Base-by-base conservation (phyloP, 2,113 vertebrate genomes). In the Pelmatolapia mariae region DNA sequence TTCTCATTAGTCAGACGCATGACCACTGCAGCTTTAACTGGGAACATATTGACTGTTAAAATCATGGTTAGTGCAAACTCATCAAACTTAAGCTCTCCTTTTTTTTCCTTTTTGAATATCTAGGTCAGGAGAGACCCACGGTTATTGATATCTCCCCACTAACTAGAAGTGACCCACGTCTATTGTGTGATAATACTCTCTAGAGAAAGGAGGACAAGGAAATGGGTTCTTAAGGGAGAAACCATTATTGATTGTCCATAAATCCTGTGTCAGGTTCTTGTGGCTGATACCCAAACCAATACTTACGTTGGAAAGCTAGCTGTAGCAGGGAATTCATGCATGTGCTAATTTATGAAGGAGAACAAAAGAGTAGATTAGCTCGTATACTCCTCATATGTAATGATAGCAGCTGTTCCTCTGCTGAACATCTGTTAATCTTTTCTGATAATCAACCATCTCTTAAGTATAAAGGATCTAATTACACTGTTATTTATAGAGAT, bases 101-200 rank as follows among this genome's bases (percentile, higher is more conserved):
- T 22, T 47, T 63, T 61, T 29, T 0, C n/a, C 56, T 7, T 38
- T 22, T 24, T 81, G 52, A 12, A 84, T 54, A 79, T 89, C 19
- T 78, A 47, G 63, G 78, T 87, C 76, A 85, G 73, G 50, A 83
- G n/a, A 81, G 24, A 86, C 13, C 26, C 76, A 66, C 45, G 2
- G 52, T 87, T 87, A 89, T 78, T 82, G 83, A 86, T 80, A 83
- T 91, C 11, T 50, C 59, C 26, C 10, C 36, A 56, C 81, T 87
- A 87, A 89, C 88, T 66, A 84, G 16, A 56, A 15, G 50, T 86
- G 89, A 91, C 91, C 89, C 66, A 85, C 45, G 4, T 26, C 85
- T 87, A 63, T 40, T 13, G 29, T 24, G 61, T 59, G 52, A 82
- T 79, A 19, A 83, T n/a, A 63, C 31, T 66, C 81, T 88, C 50